Evolutionary conservation across 2,888 invertebrate species (phyloP).

Genomic region (Branchipolynoe longqiensis): DNA sequence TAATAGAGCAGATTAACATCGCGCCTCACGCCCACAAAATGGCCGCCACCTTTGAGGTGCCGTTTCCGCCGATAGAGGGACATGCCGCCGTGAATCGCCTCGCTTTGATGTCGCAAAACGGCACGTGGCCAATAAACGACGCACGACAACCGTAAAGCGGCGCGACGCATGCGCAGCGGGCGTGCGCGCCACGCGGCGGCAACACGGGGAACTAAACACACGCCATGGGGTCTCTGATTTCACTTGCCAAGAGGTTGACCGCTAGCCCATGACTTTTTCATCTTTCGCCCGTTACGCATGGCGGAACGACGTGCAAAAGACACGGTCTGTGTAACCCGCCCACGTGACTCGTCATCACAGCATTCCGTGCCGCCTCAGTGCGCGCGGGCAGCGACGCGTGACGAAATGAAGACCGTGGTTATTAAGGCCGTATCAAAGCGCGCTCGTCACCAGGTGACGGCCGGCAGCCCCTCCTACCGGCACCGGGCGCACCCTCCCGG

Average conservation of each 20-base stretch:
- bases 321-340: not conserved
- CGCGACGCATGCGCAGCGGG: constrained; percentile 21
- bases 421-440: too few species aligned
- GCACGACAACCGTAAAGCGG: constrained; percentile 54
- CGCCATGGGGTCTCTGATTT: constrained; percentile 4
- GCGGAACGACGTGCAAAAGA: constrained; percentile 31
- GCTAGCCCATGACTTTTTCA: constrained; percentile 39
- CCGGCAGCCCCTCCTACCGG: too few species aligned
- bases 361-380: not conserved
- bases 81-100: not conserved
- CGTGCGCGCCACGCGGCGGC: constrained; percentile 11
- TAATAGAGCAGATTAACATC: constrained; percentile 36
- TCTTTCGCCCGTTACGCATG: not conserved
- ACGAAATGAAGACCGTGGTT: constrained; percentile 5
- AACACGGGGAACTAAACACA: constrained; percentile 31
- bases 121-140: constrained; percentile 47
- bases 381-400: not conserved
- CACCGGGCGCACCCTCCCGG: too few species aligned
- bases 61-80: constrained; percentile 2
- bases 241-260: constrained; percentile 5
- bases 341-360: constrained; percentile 30
- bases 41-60: constrained; percentile 34
- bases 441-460: too few species aligned
- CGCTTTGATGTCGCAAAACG: constrained; percentile 46
- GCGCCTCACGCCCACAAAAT: not conserved